Percentiles rank a stretch among this genome's conserved stretches.
phyloP scores from a whole-genome alignment of 2,113 vertebrate genomes.

The Murina feae region DNA sequence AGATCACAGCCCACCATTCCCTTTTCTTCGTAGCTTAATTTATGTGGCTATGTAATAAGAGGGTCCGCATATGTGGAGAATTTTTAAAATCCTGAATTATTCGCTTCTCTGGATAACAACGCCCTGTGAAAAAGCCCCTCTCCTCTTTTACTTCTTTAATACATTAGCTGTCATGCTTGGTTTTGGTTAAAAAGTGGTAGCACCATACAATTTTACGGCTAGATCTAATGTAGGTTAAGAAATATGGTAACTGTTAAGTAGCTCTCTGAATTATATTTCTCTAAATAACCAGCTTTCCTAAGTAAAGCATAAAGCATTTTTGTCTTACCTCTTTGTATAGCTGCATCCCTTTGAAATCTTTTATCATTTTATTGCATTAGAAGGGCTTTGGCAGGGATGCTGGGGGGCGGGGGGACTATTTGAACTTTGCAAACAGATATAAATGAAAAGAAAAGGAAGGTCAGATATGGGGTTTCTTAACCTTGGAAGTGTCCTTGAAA shows the following conservation, averaged over 20 bases:
- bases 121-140: neutral
- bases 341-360: conserved; percentile 45
- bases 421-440: conserved; percentile 73
- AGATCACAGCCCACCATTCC: neutral
- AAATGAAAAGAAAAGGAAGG: conserved; percentile 54
- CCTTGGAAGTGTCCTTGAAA: conserved; percentile 80
- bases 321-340: conserved; percentile 41
- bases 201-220: neutral
- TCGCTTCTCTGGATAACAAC: neutral
- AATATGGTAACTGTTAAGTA: conserved; percentile 33
- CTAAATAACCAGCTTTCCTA: conserved; percentile 48
- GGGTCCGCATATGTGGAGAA: neutral
- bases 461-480: conserved; percentile 73
- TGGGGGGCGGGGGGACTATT: neutral
- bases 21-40: neutral
- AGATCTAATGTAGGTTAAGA: conserved; percentile 17
- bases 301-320: conserved; percentile 36
- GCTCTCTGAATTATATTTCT: conserved; percentile 45
- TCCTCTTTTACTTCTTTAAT: neutral
- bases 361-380: conserved; percentile 52
- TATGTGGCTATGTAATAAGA: neutral
- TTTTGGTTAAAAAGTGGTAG: neutral
- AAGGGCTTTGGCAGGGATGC: conserved; percentile 42
- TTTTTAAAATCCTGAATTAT: neutral
- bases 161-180: neutral